Conservation (phyloP, 53 echinoderm and acorn worm genomes). For the Hippasteria phrygiana region DNA sequence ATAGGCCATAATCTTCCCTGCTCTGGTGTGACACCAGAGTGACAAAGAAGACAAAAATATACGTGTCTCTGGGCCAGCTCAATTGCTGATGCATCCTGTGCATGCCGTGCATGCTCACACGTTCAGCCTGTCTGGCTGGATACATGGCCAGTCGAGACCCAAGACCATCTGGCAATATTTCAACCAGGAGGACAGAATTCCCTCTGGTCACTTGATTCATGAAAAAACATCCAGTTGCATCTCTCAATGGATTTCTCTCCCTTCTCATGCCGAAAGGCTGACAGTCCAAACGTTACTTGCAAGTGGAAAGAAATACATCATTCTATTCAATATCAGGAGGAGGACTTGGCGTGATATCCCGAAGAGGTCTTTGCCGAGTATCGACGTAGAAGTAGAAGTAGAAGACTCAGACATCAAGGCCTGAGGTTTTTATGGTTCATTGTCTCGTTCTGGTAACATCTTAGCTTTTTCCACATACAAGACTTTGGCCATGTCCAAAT, state of each 20-base stretch:
- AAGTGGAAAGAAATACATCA: background rate
- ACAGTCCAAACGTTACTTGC: background rate
- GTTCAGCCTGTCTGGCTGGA: too few species aligned
- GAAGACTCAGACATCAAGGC: too few species aligned
- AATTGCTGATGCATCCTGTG: background rate
- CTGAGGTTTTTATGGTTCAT: too few species aligned
- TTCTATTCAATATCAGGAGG: too few species aligned
- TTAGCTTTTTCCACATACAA: too few species aligned
- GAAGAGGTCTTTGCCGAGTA: too few species aligned
- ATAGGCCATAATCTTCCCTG: background rate
- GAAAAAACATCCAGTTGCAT: background rate
- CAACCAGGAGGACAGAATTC: background rate
- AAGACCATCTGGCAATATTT: constrained; percentile 14
- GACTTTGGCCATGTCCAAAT: too few species aligned
- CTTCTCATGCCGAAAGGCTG: background rate
- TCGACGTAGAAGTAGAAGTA: too few species aligned
- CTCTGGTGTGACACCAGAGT: background rate
- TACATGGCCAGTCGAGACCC: background rate
- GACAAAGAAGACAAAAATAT: constrained; percentile 9
- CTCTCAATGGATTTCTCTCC: background rate
- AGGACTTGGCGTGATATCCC: too few species aligned
- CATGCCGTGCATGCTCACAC: background rate
- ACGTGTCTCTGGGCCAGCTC: background rate
- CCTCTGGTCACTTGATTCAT: background rate
- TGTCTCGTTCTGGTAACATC: too few species aligned